Conservation (phyloP, 2,113 vertebrate genomes). For the Vanacampus margaritifer region DNA sequence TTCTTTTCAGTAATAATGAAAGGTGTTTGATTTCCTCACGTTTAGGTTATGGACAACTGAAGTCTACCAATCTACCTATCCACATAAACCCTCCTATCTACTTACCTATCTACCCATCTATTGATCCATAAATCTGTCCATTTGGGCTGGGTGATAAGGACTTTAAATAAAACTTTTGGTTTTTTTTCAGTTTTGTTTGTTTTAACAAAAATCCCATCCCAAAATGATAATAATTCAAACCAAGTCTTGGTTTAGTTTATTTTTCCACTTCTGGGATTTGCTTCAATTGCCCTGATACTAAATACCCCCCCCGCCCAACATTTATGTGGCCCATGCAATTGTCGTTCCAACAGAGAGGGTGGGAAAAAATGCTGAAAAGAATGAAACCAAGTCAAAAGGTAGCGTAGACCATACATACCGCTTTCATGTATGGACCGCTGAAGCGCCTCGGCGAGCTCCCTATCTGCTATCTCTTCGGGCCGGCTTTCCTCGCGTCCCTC, state of each 20-base stretch:
- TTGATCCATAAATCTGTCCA: too few relatives aligned
- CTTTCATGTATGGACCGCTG: constrained; percentile 95
- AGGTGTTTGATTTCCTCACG: too few relatives aligned
- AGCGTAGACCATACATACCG: constrained; percentile 68
- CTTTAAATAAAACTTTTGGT: too few relatives aligned
- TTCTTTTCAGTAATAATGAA: not conserved
- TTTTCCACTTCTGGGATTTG: too few relatives aligned
- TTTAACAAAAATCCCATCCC: too few relatives aligned
- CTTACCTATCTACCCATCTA: too few relatives aligned
- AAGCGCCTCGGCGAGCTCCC: constrained; percentile 92
- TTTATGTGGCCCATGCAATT: constrained; percentile 64
- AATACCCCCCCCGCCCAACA: not conserved
- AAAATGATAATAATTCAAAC: too few relatives aligned
- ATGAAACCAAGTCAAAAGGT: constrained; percentile 31
- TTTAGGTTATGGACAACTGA: not conserved
- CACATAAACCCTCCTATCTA: too few relatives aligned
- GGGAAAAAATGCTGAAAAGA: constrained; percentile 9
- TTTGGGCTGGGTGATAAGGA: too few relatives aligned
- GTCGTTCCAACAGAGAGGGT: constrained; percentile 33
- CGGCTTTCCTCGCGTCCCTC: constrained; percentile 81
- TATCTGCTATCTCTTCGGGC: constrained; percentile 90
- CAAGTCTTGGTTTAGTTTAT: too few relatives aligned
- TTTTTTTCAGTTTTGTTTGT: too few relatives aligned
- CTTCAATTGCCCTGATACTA: too few relatives aligned
- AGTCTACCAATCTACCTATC: not conserved